Evolutionary conservation across 2,888 invertebrate genomes (phyloP).

Genomic region (Allacma fusca): DNA sequence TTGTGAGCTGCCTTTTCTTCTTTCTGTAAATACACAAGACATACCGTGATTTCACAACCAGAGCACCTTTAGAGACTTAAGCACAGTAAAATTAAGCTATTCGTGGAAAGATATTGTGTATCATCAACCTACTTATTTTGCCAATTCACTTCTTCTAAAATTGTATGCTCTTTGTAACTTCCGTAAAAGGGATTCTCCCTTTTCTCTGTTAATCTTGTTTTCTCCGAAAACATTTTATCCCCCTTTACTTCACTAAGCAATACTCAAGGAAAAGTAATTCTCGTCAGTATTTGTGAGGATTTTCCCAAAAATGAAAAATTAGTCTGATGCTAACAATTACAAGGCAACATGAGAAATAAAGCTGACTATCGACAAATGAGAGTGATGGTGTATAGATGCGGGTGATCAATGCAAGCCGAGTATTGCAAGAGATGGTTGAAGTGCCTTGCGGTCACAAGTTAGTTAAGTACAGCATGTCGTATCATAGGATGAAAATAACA

Average conservation of each 20-base stretch:
- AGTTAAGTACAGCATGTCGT: not conserved
- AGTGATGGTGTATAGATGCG: not conserved
- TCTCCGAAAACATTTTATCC: conserved; percentile 59
- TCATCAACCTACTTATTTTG: conserved; percentile 54
- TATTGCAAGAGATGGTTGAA: not conserved
- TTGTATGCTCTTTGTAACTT: conserved; percentile 58
- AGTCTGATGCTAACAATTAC: not conserved
- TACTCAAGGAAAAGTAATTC: not conserved
- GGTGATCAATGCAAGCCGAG: not conserved
- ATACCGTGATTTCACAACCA: no score
- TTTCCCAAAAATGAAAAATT: no score
- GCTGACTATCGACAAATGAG: no score
- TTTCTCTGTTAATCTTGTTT: conserved; percentile 59
- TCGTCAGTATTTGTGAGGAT: not conserved
- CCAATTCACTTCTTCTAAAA: conserved; percentile 60
- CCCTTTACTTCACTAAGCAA: not conserved
- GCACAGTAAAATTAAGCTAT: no score
- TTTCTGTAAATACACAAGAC: conserved; percentile 47
- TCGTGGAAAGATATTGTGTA: no score
- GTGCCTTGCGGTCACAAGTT: conserved; percentile 2
- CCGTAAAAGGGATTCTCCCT: conserved; percentile 61
- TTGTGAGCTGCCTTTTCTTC: conserved; percentile 58
- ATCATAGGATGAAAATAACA: not conserved
- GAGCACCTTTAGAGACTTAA: no score
- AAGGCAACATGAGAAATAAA: not conserved